These are phyloP conservation scores for Brachyptera risi DNA, from an alignment of 2,888 invertebrate species.

Conservation along the genomic window DNA sequence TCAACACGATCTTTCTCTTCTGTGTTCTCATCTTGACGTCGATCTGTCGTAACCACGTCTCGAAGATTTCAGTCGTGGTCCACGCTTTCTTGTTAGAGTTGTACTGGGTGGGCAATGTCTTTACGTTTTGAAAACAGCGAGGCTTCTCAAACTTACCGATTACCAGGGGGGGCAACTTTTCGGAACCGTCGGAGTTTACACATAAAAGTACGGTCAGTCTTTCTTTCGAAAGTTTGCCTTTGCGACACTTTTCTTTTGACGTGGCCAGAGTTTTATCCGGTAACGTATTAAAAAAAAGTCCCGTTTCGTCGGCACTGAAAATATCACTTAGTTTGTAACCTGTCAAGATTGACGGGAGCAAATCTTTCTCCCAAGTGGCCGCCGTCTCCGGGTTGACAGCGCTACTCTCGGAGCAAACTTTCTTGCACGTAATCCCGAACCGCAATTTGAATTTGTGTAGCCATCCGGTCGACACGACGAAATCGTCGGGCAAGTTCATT, in stretches of 20 bases:
- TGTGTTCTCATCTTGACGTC: constrained; percentile 8
- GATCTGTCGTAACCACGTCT: constrained; percentile 5
- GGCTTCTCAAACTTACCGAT: constrained; percentile 19
- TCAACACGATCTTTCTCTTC: constrained; percentile 13
- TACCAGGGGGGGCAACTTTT: constrained; percentile 17
- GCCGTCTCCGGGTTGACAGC: constrained; percentile 15
- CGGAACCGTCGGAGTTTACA: constrained; percentile 27
- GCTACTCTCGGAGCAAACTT: constrained; percentile 25
- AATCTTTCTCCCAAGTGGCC: constrained; percentile 28
- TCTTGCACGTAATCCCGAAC: constrained; percentile 31
- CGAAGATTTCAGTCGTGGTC: constrained; percentile 6
- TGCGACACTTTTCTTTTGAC: constrained; percentile 36
- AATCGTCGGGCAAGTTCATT: constrained; percentile 25
- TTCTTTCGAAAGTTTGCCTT: constrained; percentile 38
- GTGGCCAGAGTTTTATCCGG: constrained; percentile 32
- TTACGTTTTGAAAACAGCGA: constrained; percentile 3
- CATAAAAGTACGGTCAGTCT: constrained; percentile 36
- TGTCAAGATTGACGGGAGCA: constrained; percentile 21
- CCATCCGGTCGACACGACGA: constrained; percentile 32
- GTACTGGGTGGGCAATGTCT: constrained; percentile 14
- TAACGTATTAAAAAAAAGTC: constrained; percentile 37
- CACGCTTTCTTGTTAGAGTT: constrained; percentile 14
- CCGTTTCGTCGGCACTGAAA: no score
- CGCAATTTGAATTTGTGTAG: constrained; percentile 32
- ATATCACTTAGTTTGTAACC: not conserved